These are phyloP conservation scores for Fragum sueziense DNA, from an alignment of 2,888 invertebrate genomes.

Conservation along the genomic window DNA sequence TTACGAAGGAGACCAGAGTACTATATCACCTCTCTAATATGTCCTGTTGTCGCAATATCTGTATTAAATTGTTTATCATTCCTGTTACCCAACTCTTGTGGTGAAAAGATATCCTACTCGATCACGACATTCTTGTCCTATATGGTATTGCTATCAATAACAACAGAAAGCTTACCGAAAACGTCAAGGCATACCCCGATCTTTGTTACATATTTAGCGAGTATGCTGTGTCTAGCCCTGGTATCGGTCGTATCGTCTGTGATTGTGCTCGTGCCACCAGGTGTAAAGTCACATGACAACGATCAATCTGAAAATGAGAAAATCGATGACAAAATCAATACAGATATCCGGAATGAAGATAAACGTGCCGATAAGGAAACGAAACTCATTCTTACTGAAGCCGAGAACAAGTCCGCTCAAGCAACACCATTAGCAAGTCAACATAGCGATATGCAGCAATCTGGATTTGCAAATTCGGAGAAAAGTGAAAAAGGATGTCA, in stretches of 20 bases:
- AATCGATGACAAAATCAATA: too few species aligned
- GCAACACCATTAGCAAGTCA: too few species aligned
- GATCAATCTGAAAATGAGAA: neutral
- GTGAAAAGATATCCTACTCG: neutral
- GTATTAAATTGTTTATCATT: neutral
- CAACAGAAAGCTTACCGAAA: neutral
- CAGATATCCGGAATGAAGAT: too few species aligned
- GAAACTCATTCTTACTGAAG: too few species aligned
- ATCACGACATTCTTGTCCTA: conserved; percentile 2
- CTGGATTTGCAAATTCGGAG: too few species aligned
- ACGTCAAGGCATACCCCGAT: neutral
- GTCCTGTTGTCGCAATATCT: conserved; percentile 1
- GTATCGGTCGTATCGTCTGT: neutral
- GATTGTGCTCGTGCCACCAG: neutral
- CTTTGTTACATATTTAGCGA: neutral
- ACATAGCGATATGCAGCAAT: too few species aligned
- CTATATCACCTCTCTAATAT: neutral
- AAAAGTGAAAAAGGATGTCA: too few species aligned
- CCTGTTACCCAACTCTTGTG: neutral
- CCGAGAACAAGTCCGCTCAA: too few species aligned
- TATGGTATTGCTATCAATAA: neutral
- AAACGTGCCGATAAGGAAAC: too few species aligned
- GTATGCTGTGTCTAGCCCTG: neutral
- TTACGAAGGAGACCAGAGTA: neutral
- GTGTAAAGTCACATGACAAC: neutral